phyloP scores from a whole-genome alignment of 2,113 vertebrate species.

The Zosterops japonicus region DNA sequence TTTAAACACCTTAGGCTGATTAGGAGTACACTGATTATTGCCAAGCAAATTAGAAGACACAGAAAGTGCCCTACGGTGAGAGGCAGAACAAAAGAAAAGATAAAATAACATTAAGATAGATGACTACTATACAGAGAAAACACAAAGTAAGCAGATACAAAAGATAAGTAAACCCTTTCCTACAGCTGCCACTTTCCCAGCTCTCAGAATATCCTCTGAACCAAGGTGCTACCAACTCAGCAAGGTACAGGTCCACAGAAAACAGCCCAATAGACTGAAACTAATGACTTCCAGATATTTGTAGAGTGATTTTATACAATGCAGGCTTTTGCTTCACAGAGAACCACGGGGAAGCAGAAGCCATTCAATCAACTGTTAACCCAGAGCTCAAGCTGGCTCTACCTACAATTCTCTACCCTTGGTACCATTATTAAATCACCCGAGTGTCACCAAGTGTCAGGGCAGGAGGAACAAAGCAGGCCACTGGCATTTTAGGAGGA shows the following conservation, averaged over 20 bases:
- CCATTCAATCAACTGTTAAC: background rate
- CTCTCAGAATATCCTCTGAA: background rate
- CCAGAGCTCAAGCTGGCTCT: background rate
- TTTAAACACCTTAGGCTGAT: background rate
- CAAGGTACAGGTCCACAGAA: background rate
- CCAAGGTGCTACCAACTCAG: fast-evolving
- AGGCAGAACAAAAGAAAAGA: background rate
- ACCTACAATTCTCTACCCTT: background rate
- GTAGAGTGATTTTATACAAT: background rate
- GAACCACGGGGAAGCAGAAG: fast-evolving
- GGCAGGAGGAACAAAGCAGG: background rate
- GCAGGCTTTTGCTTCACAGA: background rate
- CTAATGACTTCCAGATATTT: background rate
- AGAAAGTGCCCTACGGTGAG: background rate
- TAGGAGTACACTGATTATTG: background rate
- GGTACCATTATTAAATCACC: background rate
- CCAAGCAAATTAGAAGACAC: background rate
- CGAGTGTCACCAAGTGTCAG: too few species aligned
- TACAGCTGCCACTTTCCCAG: background rate
- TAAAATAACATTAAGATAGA: background rate
- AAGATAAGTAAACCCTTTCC: background rate
- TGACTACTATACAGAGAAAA: background rate
- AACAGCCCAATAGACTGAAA: background rate
- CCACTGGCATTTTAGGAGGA: background rate
- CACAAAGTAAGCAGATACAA: background rate